Conservation (phyloP, 1,140 invertebrate genomes). For the Drosophila auraria region DNA sequence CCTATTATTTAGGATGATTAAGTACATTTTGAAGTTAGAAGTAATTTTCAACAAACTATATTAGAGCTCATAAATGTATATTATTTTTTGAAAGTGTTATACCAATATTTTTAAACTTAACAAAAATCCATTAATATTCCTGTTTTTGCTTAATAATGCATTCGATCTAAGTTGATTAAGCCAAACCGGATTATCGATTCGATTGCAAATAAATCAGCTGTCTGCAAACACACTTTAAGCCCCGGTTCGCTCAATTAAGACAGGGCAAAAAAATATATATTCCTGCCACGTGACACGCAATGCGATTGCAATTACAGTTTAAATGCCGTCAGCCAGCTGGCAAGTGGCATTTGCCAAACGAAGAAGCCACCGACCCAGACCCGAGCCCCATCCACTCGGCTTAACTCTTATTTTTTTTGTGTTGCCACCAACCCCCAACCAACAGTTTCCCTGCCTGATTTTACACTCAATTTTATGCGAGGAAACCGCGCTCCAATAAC, state of each 20-base stretch:
- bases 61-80: no score
- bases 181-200: conserved; percentile 3
- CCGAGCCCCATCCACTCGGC: background rate
- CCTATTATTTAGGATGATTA: no score
- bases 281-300: conserved; percentile 59
- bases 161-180: background rate
- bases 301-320: conserved; percentile 79
- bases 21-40: no score
- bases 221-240: conserved; percentile 31
- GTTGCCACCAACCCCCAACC: conserved; percentile 5
- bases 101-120: no score
- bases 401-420: conserved; percentile 8
- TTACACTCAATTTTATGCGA: conserved; percentile 78
- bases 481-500: conserved; percentile 78
- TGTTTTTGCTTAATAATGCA: no score
- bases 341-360: conserved; percentile 40
- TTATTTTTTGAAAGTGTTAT: no score
- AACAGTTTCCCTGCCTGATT: conserved; percentile 34
- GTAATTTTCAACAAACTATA: no score
- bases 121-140: no score
- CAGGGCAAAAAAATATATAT: conserved; percentile 26
- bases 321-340: conserved; percentile 62
- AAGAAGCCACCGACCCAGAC: conserved; percentile 15
- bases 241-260: conserved; percentile 64
- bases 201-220: conserved; percentile 29